Evolutionary conservation across 2,113 vertebrate genomes (phyloP).

Genomic region (Dendropsophus ebraccatus): DNA sequence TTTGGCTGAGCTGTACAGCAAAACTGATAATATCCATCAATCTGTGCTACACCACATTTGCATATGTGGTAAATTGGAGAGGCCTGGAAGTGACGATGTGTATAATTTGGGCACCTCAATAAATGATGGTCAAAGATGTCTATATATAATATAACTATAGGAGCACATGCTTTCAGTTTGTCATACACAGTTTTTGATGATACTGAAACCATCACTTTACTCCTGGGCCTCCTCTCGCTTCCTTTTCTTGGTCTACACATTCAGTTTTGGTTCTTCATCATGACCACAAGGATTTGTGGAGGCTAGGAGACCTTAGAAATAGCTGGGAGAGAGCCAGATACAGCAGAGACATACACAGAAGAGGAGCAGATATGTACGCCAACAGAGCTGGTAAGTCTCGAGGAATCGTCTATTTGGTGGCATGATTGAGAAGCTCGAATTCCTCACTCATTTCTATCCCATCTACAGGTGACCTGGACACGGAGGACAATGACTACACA

Average conservation of each 20-base stretch:
- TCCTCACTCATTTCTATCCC: background rate
- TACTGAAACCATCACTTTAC: background rate
- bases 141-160: no score
- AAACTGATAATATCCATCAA: no score
- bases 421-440: background rate
- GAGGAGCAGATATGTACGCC: background rate
- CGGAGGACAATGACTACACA: background rate
- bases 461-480: background rate
- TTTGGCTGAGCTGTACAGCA: no score
- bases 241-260: background rate
- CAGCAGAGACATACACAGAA: background rate
- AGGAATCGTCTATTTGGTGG: background rate
- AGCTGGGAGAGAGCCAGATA: background rate
- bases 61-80: no score
- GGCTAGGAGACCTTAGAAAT: no score
- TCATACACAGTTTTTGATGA: background rate
- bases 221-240: background rate
- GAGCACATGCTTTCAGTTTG: background rate
- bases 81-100: no score
- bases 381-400: background rate
- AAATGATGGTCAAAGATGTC: no score
- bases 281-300: background rate
- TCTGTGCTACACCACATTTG: no score
- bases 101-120: no score
- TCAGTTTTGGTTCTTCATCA: background rate